Percentiles rank a stretch among this genome's conserved stretches.
These are phyloP conservation scores for Lateolabrax maculatus DNA, from an alignment of 2,797 vertebrate species.

Conservation along the genomic window DNA sequence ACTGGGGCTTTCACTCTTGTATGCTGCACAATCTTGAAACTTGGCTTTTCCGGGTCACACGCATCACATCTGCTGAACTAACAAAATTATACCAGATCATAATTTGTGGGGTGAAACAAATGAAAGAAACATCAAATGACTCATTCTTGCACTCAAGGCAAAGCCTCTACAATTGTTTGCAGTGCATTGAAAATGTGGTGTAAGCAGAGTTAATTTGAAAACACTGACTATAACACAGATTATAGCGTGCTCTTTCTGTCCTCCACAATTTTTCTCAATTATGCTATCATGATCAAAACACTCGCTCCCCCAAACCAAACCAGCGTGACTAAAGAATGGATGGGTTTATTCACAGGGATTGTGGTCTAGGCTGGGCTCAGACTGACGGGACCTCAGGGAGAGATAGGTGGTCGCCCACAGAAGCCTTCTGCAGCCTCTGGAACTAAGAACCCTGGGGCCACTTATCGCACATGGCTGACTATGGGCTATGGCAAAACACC, in stretches of 20 bases:
- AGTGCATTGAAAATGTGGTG: slow-evolving; percentile 51
- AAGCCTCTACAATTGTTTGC: slow-evolving; percentile 44
- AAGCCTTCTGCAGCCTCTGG: slow-evolving; percentile 75
- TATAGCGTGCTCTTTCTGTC: slow-evolving; percentile 60
- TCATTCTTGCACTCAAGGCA: slow-evolving; percentile 34
- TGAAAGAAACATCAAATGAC: slow-evolving; percentile 54
- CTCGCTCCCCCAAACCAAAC: slow-evolving; percentile 65
- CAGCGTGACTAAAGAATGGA: slow-evolving; percentile 74
- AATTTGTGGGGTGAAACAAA: slow-evolving; percentile 45
- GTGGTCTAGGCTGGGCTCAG: slow-evolving; percentile 68
- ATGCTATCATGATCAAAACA: slow-evolving; percentile 77
- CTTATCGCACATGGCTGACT: slow-evolving; percentile 67
- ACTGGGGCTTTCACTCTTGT: slow-evolving; percentile 67
- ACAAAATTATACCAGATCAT: slow-evolving; percentile 47
- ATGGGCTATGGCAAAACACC: slow-evolving; percentile 58
- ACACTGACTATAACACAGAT: slow-evolving; percentile 60
- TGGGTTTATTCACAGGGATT: slow-evolving; percentile 67
- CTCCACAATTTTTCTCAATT: slow-evolving; percentile 71
- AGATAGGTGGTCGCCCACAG: slow-evolving; percentile 77
- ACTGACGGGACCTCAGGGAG: slow-evolving; percentile 78
- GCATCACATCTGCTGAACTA: slow-evolving; percentile 40
- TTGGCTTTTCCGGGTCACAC: slow-evolving; percentile 62
- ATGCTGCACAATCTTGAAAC: slow-evolving; percentile 46
- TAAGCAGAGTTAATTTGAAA: slow-evolving; percentile 64
- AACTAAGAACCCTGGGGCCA: slow-evolving; percentile 64